Percentiles rank a stretch among this genome's conserved stretches.
Evolutionary conservation across 2,888 invertebrate genomes (phyloP).

Genomic region (Tinea semifulvella): DNA sequence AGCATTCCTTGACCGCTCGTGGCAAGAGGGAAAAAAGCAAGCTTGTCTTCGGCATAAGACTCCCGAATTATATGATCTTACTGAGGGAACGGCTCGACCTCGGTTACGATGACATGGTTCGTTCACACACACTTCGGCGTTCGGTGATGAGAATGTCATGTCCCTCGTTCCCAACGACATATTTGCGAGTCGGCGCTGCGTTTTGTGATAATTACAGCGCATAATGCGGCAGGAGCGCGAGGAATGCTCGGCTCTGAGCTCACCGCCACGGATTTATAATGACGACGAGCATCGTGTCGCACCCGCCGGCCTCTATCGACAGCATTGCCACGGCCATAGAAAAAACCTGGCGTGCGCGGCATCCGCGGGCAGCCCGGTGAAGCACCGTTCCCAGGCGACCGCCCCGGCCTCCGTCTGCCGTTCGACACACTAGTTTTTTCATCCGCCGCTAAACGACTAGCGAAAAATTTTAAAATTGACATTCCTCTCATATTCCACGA

Average conservation of each 20-base stretch:
- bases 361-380: conserved; percentile 31
- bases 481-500: conserved; percentile 55
- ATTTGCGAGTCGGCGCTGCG: conserved; percentile 60
- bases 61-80: conserved; percentile 31
- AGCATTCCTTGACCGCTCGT: conserved; percentile 49
- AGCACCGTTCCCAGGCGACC: conserved; percentile 49
- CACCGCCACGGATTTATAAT: conserved; percentile 61
- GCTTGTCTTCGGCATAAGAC: conserved; percentile 25
- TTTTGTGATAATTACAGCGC: conserved; percentile 64
- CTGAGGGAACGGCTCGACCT: conserved; percentile 24
- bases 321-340: conserved; percentile 34
- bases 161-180: conserved; percentile 63
- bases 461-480: conserved; percentile 61
- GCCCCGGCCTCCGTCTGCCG: conserved; percentile 25
- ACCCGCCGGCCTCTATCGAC: conserved; percentile 43
- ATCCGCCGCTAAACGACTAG: conserved; percentile 48
- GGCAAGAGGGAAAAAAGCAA: conserved; percentile 45
- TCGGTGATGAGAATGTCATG: conserved; percentile 67
- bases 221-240: conserved; percentile 54
- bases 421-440: conserved; percentile 39
- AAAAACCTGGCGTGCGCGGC: conserved; percentile 46
- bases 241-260: conserved; percentile 59
- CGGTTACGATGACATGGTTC: conserved; percentile 50
- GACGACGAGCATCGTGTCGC: conserved; percentile 51
- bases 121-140: conserved; percentile 27